A percentile compares a stretch with the other conserved stretches of the same genome.
Evolutionary conservation across 2,797 vertebrate genomes (phyloP).

Genomic region (Naso thynnoides): DNA sequence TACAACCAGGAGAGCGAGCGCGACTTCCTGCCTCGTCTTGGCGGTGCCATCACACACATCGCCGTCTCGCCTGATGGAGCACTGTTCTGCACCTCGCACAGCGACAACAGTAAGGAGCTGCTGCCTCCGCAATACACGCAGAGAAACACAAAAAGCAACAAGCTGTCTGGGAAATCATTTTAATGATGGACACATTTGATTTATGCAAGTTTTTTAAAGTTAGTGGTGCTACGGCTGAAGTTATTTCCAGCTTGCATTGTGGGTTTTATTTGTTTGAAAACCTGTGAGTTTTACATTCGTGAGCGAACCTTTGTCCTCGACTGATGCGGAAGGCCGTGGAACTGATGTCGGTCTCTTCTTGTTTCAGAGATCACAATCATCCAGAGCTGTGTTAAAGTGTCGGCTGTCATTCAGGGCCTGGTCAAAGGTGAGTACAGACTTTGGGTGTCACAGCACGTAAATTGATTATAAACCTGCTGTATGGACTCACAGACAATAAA

Average conservation of each 20-base stretch:
- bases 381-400: constrained; percentile 89
- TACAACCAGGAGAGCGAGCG: constrained; percentile 84
- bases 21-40: constrained; percentile 94
- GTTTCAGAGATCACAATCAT: constrained; percentile 90
- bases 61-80: constrained; percentile 88
- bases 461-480: constrained; percentile 20
- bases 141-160: not conserved
- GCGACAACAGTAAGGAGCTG: constrained; percentile 93
- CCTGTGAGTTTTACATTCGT: not conserved
- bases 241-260: too few relatives aligned
- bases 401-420: constrained; percentile 92
- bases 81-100: constrained; percentile 90
- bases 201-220: not conserved
- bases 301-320: not conserved
- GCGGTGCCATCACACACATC: constrained; percentile 90
- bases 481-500: constrained; percentile 4
- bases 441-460: not conserved
- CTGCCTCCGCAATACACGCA: not conserved
- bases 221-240: not conserved
- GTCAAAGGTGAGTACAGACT: constrained; percentile 88
- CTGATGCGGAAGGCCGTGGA: not conserved
- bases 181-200: not conserved
- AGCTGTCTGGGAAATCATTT: too few relatives aligned
- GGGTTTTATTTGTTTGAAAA: too few relatives aligned
- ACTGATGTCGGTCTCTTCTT: not conserved